These are phyloP conservation scores for Noctua fimbriata DNA, from an alignment of 2,888 invertebrate genomes.

Conservation along the genomic window DNA sequence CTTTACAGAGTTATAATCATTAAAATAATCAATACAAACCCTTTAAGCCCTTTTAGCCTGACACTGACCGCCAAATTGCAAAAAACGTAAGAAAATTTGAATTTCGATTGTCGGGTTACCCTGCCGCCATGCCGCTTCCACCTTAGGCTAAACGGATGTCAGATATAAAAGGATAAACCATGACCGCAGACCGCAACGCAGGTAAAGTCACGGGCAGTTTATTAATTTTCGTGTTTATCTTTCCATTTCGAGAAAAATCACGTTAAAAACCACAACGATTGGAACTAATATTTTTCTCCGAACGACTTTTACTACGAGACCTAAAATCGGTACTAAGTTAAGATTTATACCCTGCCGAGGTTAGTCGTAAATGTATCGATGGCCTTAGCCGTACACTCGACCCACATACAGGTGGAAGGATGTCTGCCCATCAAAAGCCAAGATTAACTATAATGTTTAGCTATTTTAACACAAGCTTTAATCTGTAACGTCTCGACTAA, in stretches of 20 bases:
- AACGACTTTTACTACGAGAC: constrained; percentile 61
- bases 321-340: constrained; percentile 69
- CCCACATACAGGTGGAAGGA: constrained; percentile 55
- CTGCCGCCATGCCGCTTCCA: no score
- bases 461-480: neutral
- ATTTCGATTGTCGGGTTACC: no score
- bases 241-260: constrained; percentile 24
- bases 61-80: no score
- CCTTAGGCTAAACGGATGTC: neutral
- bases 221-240: neutral
- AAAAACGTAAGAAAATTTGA: no score
- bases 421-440: constrained; percentile 17
- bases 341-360: constrained; percentile 71
- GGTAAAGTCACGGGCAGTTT: neutral
- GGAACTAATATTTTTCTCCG: constrained; percentile 54
- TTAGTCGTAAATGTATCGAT: constrained; percentile 71
- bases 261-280: constrained; percentile 36
- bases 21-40: no score
- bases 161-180: neutral
- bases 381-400: constrained; percentile 63
- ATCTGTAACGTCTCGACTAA: neutral
- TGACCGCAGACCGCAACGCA: neutral
- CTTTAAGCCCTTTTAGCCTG: no score
- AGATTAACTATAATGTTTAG: neutral
- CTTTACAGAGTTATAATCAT: no score